phyloP scores from a whole-genome alignment of 2,888 invertebrate genomes.

The Linnaemya vulpina region DNA sequence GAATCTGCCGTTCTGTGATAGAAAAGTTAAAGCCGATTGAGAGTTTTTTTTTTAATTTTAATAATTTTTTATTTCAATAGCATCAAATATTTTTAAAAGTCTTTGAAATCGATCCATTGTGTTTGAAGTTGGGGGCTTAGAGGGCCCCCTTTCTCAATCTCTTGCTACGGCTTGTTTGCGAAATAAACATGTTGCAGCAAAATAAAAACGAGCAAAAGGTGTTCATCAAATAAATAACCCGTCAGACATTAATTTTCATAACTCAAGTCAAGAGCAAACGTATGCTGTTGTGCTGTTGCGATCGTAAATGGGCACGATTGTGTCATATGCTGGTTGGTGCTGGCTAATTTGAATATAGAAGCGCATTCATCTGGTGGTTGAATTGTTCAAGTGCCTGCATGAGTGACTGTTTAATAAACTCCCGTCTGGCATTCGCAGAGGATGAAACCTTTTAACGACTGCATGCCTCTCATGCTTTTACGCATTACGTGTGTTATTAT shows the following conservation, averaged over 20 bases:
- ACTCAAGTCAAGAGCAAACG: neutral
- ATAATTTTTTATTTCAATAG: no score
- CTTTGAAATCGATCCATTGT: no score
- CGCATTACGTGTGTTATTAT: conserved; percentile 32
- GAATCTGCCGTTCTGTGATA: no score
- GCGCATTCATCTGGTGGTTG: conserved; percentile 25
- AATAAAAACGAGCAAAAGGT: no score
- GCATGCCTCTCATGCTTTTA: neutral
- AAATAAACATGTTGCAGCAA: no score
- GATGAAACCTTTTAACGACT: conserved; percentile 37
- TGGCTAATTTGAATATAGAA: neutral
- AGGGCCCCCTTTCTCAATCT: no score
- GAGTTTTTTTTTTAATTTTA: no score
- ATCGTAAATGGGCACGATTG: neutral
- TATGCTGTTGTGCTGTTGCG: neutral
- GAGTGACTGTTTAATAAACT: conserved; percentile 56
- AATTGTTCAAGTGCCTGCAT: conserved; percentile 38
- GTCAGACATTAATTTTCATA: conserved; percentile 1
- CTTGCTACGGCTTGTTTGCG: no score
- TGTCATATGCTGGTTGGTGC: neutral
- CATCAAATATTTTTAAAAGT: no score
- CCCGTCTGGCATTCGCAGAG: conserved; percentile 20
- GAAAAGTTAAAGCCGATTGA: no score
- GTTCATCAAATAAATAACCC: neutral
- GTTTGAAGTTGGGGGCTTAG: no score